Evolutionary conservation across 2,797 vertebrate species (phyloP), one percentile per base, ranked within the genome.

Genomic region (Acanthurus lineatus): DNA sequence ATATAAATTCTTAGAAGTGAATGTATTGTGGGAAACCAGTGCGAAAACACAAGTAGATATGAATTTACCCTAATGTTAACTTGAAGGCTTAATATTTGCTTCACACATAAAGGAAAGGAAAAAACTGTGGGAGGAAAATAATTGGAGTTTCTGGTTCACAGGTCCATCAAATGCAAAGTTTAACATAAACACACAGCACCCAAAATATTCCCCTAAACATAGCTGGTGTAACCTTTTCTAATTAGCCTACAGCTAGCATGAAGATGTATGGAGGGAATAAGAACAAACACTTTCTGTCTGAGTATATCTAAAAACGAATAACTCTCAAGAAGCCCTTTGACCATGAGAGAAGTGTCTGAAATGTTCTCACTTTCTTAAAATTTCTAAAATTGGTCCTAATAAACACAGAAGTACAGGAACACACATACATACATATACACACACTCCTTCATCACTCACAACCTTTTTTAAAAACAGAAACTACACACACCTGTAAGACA

Each of bases 241-340:
- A n/a, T 5, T 47, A 58, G 14, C 67, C 25, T 51, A 40, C 6
- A 40, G 16, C 20, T 25, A 48, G 48, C 54, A 35, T 32, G 28
- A 32, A 32, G 28, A 32, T 32, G 28, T 32, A 32, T 32, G 28
- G 28, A 32, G 28, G 28, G 28, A 32, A 32, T 32, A 32, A 32
- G 28, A 32, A 32, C 28, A 32, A 32, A 32, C 28, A 32, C 28
- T 32, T 32, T 32, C 28, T 32, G 62, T 61, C 49, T 76, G n/a
- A 74, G 28, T 22, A 42, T 25, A 45, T 15, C 19, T 52, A 16
- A 9, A 53, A 48, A 47, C n/a, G 22, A 73, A 67, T 62, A 68
- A 45, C 51, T 64, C 64, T 62, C 49, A 66, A 61, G 42, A 9
- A 49, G 69, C 44, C n/a, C 25, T 42, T 40, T 58, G 14, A 52